A percentile compares a stretch with the other conserved stretches of the same genome.
These are phyloP conservation scores for Parasteatoda lunata DNA, from an alignment of 2,888 invertebrate genomes.

Conservation along the genomic window DNA sequence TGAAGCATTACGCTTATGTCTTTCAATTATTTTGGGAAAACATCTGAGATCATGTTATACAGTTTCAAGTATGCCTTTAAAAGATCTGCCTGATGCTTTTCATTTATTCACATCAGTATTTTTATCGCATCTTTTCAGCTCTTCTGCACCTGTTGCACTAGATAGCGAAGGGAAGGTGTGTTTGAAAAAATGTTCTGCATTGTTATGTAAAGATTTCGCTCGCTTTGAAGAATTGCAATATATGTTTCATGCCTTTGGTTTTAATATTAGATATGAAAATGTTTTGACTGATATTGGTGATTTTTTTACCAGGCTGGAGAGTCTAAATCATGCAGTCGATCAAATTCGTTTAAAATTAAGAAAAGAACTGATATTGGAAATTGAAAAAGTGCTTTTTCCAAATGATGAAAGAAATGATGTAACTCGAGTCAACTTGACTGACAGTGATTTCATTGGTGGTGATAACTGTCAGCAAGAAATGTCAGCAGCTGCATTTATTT, in stretches of 20 bases:
- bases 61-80: not conserved
- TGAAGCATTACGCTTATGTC: conserved; percentile 23
- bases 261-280: conserved; percentile 14
- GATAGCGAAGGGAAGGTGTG: conserved; percentile 12
- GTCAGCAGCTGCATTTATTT: conserved; percentile 60
- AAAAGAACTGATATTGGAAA: conserved; percentile 33
- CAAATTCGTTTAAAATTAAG: conserved; percentile 22
- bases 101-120: conserved; percentile 21
- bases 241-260: not conserved
- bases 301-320: conserved; percentile 15
- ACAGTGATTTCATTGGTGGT: conserved; percentile 66
- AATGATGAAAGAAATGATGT: not conserved
- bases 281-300: conserved; percentile 28
- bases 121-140: not conserved
- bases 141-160: not conserved
- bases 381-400: conserved; percentile 20
- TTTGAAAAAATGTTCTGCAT: not conserved
- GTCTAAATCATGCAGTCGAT: conserved; percentile 45
- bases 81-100: not conserved
- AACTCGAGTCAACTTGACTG: conserved; percentile 65
- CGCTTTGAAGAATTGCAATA: conserved; percentile 4
- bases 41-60: conserved; percentile 9
- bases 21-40: conserved; percentile 22
- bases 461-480: conserved; percentile 65
- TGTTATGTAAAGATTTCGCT: too few species aligned